A percentile compares a stretch with the other conserved stretches of the same genome.
phyloP scores from a whole-genome alignment of 2,797 vertebrate species.

The Capromys pilorides region DNA sequence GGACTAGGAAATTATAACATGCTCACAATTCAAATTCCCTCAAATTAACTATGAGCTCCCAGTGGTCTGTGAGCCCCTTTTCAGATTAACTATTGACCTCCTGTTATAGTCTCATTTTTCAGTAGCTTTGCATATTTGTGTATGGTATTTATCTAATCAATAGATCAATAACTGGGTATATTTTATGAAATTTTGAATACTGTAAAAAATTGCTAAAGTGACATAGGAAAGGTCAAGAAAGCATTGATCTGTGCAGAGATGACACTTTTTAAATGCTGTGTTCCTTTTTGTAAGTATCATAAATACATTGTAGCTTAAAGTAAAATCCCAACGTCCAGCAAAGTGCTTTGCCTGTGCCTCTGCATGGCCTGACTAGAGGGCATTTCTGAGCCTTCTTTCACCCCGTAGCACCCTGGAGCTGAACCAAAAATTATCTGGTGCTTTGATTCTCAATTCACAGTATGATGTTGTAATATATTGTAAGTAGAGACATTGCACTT shows the following conservation, averaged over 20 bases:
- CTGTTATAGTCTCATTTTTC: background rate
- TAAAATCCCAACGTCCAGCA: background rate
- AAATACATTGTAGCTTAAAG: background rate
- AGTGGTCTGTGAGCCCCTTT: background rate
- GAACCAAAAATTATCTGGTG: slow-evolving; percentile 63
- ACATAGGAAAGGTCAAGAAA: background rate
- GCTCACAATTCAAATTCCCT: background rate
- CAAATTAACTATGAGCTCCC: background rate
- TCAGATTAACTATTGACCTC: background rate
- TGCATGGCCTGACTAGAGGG: slow-evolving; percentile 1
- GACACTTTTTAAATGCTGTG: background rate
- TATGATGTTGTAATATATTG: slow-evolving; percentile 18
- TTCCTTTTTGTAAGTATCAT: background rate
- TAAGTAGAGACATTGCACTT: slow-evolving; percentile 24
- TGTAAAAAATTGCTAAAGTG: background rate
- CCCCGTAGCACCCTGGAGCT: background rate
- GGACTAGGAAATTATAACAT: background rate
- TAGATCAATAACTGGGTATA: background rate
- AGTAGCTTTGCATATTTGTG: background rate
- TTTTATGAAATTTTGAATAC: background rate
- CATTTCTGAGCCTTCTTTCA: background rate
- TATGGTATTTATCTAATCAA: background rate
- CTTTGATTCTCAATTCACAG: slow-evolving; percentile 57
- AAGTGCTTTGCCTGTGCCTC: background rate
- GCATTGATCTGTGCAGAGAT: background rate